A percentile compares a stretch with the other conserved stretches of the same genome.
These are phyloP conservation scores for Diglossa cyanea DNA, from an alignment of 2,797 vertebrate species.

Conservation along the genomic window DNA sequence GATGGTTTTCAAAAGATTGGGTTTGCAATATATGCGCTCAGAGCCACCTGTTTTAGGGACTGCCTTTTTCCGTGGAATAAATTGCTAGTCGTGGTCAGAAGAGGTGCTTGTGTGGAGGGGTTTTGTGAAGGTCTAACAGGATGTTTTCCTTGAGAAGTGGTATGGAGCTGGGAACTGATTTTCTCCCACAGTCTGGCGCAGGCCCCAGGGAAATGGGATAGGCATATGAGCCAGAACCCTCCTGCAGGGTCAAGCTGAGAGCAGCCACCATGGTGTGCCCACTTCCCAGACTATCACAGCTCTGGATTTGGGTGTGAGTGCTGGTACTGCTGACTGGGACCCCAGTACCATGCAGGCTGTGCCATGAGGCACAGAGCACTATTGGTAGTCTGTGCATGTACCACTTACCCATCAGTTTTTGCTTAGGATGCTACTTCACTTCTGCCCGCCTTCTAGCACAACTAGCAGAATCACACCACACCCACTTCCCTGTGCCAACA, in stretches of 20 bases:
- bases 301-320: background rate
- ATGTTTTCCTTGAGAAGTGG: background rate
- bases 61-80: background rate
- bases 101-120: background rate
- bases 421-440: background rate
- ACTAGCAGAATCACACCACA: background rate
- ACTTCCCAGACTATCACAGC: background rate
- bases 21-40: background rate
- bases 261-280: rapidly evolving
- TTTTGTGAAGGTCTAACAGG: background rate
- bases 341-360: rapidly evolving
- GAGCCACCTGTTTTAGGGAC: background rate
- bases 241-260: background rate
- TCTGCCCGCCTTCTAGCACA: background rate
- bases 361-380: rapidly evolving
- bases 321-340: rapidly evolving
- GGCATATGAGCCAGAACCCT: background rate
- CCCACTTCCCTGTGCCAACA: background rate
- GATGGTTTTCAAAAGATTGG: background rate
- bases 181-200: background rate
- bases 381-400: background rate
- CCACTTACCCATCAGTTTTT: background rate
- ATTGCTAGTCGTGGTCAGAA: background rate
- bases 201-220: background rate
- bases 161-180: background rate